Evolutionary conservation across 1,140 invertebrate species (phyloP), one percentile per base, ranked within the genome.

Genomic region (Formica exsecta): DNA sequence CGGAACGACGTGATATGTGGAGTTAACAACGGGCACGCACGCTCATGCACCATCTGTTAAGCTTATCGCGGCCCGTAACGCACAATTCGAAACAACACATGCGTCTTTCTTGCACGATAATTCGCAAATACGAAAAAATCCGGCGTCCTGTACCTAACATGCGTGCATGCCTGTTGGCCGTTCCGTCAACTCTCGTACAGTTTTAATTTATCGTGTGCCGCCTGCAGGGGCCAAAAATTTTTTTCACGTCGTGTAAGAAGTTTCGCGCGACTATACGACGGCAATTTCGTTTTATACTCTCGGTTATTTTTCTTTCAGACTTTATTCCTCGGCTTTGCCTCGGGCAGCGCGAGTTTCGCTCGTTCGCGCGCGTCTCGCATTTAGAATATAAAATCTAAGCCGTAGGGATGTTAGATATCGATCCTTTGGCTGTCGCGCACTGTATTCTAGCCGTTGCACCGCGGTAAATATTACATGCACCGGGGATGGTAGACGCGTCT

Each of bases 21-120:
- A 48, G 48, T 13, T 16, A 29, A 19, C 36, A 57, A 11, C n/a
- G 48, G 32, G 32, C 48, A 19, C 48, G 16, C 22, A 22, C n/a
- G 32, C 25, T 19, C 59, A 38, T 32, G 22, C 54, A 44, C 41
- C 68, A 73, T 88, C 86, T 75, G 51, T 89, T 88, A 89, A 70
- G 57, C 81, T 89, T 80, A 89, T 89, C 87, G 73, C 8, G n/a
- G 9, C 59, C 44, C 16, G 54, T 22, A 64, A 59, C 61, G 65
- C 77, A 44, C n/a, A 62, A 79, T 89, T 51, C 77, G 61, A 65
- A 86, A 77, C 68, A 68, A 64, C 38, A 62, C 61, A 62, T 44
- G 48, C 54, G n/a, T 76, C 77, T 19, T 73, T 61, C 6, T 41
- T 13, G n/a, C 5, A 19, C 44, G 75, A 88, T 89, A 89, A 89